phyloP scores from a whole-genome alignment of 2,113 vertebrate genomes.

The Pteronura brasiliensis region DNA sequence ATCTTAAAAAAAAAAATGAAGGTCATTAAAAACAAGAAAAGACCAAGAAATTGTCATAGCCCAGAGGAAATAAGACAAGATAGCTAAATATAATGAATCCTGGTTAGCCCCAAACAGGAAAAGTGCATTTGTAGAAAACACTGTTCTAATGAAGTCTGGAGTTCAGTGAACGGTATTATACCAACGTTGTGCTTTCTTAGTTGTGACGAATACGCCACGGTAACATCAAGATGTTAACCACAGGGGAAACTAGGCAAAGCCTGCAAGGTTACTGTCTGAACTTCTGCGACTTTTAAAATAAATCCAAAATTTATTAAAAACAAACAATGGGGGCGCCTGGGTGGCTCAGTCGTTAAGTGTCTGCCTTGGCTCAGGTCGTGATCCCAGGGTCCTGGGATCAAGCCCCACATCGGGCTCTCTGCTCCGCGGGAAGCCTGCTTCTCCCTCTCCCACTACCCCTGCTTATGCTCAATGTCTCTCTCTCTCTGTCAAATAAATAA shows the following conservation, averaged over 20 bases:
- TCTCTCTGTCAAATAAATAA: too few species aligned
- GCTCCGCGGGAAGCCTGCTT: too few species aligned
- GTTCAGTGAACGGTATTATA: not conserved
- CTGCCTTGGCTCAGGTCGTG: not conserved
- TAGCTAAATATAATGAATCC: not conserved
- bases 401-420: not conserved
- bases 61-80: not conserved
- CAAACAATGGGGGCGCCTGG: not conserved
- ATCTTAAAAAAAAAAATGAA: not conserved
- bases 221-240: not conserved
- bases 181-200: not conserved
- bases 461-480: too few species aligned
- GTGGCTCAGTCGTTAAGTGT: not conserved
- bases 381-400: not conserved
- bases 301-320: not conserved
- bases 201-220: not conserved
- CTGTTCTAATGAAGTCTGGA: not conserved
- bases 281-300: not conserved
- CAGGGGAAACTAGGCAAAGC: not conserved
- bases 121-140: not conserved
- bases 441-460: too few species aligned
- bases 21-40: not conserved
- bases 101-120: not conserved
- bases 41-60: not conserved
- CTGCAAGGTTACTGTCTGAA: not conserved